Base-by-base conservation (phyloP, 2,797 vertebrate genomes). In the Anguilla marmorata region DNA sequence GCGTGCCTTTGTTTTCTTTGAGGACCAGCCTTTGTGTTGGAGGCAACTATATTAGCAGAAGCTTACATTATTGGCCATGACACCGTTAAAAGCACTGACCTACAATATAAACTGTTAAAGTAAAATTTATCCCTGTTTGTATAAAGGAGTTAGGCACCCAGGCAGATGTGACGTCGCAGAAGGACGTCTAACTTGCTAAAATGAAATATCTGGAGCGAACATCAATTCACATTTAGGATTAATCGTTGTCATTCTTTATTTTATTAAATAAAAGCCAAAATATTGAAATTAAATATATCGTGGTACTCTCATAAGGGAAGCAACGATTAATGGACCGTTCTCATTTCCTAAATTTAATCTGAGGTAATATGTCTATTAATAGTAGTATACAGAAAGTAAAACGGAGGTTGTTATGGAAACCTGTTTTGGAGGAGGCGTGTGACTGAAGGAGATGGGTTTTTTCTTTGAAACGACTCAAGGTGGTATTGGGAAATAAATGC, bases 341-440 rank as follows among this genome's bases (percentile, higher is more conserved):
- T 93, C 92, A 88, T 92, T 86, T 88, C 89, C 88, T 63, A 89
- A 86, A 89, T 90, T 88, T 93, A 91, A 92, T 87, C 50, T 89
- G 91, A 95, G 92, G 84, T 92, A 84, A 93, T 92, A 87, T 91
- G 88, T 93, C 94, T 93, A 93, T 93, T 94, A 93, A 93, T 94
- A 95, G 93, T 94, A 91, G 93, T 94, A 93, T 95, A 94, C 93
- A 94, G 94, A 94, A 93, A 93, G 94, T 94, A 89, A 94, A 93
- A 94, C 93, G 91, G 91, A 94, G 93, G 93, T 95, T 95, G 94
- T 94, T 92, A 95, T 96, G 92, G 94, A 94, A 95, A 96, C 93
- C 91, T 95, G 89, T 93, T 93, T 86, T 85, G 91, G 92, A 92
- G 93, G 89, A 87, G 87, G 90, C 88, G 30, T 82, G 66, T 80